Percentiles rank a stretch among this genome's conserved stretches.
These are phyloP conservation scores for Scomber japonicus DNA, from an alignment of 2,113 vertebrate genomes.

Conservation along the genomic window DNA sequence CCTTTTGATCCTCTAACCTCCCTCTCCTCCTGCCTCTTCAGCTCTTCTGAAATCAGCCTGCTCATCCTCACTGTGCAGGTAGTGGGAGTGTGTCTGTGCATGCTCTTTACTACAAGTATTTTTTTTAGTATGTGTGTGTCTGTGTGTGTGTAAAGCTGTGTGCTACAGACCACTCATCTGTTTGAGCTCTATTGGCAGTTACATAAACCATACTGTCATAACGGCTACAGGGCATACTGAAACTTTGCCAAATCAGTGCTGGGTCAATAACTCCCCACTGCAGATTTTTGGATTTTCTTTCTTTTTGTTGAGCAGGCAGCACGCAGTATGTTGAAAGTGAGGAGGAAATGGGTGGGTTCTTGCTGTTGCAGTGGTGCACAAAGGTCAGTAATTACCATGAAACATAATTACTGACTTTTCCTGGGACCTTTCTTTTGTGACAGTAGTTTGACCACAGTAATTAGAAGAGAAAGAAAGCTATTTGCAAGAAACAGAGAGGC, in stretches of 20 bases:
- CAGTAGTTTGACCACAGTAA: constrained; percentile 41
- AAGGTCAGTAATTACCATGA: constrained; percentile 57
- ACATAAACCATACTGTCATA: constrained; percentile 79
- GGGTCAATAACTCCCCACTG: constrained; percentile 72
- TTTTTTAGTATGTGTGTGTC: not conserved
- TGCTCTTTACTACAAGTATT: constrained; percentile 46
- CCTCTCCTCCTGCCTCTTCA: constrained; percentile 67
- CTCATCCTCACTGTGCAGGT: constrained; percentile 57
- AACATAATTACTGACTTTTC: constrained; percentile 39
- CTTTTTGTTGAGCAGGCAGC: constrained; percentile 51
- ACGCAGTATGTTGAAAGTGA: constrained; percentile 38
- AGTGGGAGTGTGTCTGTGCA: constrained; percentile 53
- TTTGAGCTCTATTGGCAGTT: constrained; percentile 71
- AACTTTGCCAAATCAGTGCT: constrained; percentile 72
- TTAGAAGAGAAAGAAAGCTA: constrained; percentile 31
- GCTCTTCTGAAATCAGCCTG: constrained; percentile 64
- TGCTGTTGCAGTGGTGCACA: constrained; percentile 37
- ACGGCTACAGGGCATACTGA: constrained; percentile 66
- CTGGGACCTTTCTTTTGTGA: constrained; percentile 4
- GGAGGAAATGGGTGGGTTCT: constrained; percentile 42
- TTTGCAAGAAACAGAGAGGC: constrained; percentile 1
- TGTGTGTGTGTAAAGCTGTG: constrained; percentile 20
- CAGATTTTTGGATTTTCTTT: constrained; percentile 59
- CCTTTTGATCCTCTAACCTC: constrained; percentile 47
- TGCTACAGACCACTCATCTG: constrained; percentile 69